phyloP scores from a whole-genome alignment of 2,113 vertebrate species.

The Channa maculata region DNA sequence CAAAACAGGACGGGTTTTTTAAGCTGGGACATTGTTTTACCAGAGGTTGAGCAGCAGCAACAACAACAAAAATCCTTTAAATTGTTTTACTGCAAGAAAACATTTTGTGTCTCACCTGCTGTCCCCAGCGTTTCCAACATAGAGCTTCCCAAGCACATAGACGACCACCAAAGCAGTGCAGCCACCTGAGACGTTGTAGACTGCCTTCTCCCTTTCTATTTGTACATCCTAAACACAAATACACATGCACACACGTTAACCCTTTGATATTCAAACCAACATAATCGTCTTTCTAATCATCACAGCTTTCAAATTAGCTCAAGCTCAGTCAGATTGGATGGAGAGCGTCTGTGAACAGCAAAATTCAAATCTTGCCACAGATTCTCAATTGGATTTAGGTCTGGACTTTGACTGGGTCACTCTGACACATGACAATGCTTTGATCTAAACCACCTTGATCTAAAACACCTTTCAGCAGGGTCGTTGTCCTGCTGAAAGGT shows the following conservation, averaged over 20 bases:
- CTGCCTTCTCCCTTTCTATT: constrained; percentile 90
- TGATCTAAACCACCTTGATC: too few relatives aligned
- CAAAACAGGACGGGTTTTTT: constrained; percentile 37
- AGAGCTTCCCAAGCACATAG: constrained; percentile 92
- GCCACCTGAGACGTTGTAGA: constrained; percentile 93
- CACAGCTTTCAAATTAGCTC: not conserved
- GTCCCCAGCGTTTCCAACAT: constrained; percentile 95
- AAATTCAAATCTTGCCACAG: too few relatives aligned
- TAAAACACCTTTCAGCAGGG: too few relatives aligned
- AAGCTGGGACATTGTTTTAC: constrained; percentile 4
- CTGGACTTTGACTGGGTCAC: too few relatives aligned
- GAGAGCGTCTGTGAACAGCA: too few relatives aligned
- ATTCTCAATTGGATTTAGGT: too few relatives aligned
- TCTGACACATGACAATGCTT: too few relatives aligned
- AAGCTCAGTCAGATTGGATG: too few relatives aligned
- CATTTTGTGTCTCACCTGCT: constrained; percentile 87
- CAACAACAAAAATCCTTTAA: too few relatives aligned
- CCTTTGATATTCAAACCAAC: constrained; percentile 15
- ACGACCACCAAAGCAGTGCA: constrained; percentile 93
- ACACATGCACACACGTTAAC: constrained; percentile 21
- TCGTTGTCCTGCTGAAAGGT: too few relatives aligned
- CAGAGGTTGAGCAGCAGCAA: too few relatives aligned
- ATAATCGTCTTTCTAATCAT: constrained; percentile 22
- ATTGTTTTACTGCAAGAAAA: too few relatives aligned
- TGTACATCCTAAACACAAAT: constrained; percentile 87